phyloP scores from a whole-genome alignment of 1,140 invertebrate species.

The Drosophila nebulosa region DNA sequence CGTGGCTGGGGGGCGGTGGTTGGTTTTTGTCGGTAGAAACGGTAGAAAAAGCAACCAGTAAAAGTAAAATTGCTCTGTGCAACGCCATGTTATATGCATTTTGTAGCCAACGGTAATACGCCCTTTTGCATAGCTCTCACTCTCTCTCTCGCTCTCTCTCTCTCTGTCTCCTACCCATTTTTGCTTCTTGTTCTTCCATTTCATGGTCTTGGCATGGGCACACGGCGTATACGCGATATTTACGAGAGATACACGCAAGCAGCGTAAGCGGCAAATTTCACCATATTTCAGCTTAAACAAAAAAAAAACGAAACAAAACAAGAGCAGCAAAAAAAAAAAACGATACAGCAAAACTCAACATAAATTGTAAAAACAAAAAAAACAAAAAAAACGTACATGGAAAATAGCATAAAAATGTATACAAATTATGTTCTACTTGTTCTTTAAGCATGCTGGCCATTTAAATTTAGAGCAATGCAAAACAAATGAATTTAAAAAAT shows the following conservation, averaged over 20 bases:
- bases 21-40: background rate
- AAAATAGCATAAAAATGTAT: slow-evolving; percentile 35
- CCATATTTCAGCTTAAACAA: slow-evolving; percentile 60
- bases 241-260: slow-evolving; percentile 54
- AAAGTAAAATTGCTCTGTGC: slow-evolving; percentile 61
- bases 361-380: background rate
- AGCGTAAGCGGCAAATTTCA: slow-evolving; percentile 57
- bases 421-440: slow-evolving; percentile 53
- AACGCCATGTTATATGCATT: slow-evolving; percentile 33
- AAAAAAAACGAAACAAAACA: background rate
- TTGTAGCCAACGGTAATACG: slow-evolving; percentile 59
- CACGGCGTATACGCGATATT: slow-evolving; percentile 60
- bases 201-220: slow-evolving; percentile 13
- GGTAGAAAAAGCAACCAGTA: slow-evolving; percentile 8
- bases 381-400: background rate
- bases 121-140: background rate
- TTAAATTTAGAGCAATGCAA: slow-evolving; percentile 3
- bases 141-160: background rate
- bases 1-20: background rate
- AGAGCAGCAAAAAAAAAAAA: background rate
- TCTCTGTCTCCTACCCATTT: background rate
- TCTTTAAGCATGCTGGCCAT: slow-evolving; percentile 21
- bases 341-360: background rate
- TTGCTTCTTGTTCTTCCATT: too few species aligned
- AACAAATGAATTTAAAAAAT: background rate